These are phyloP conservation scores for Saccopteryx leptura DNA, from an alignment of 2,113 vertebrate species.

Conservation along the genomic window DNA sequence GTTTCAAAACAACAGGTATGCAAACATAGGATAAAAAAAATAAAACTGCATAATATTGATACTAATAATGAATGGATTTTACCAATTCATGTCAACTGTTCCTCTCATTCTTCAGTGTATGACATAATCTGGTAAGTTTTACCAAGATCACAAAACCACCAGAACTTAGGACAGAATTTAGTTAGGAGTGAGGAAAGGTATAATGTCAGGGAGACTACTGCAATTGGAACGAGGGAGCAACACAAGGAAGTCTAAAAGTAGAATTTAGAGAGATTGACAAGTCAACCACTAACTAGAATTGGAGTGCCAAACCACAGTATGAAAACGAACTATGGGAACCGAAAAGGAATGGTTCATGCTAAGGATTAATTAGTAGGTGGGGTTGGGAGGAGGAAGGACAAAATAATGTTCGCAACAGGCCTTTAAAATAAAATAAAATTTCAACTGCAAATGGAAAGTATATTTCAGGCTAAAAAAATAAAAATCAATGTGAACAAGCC, in stretches of 20 bases:
- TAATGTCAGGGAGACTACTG: neutral
- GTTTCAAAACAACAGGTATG: neutral
- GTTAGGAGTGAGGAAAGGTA: neutral
- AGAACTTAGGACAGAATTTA: neutral
- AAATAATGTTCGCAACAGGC: neutral
- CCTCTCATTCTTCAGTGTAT: neutral
- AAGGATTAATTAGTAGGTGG: neutral
- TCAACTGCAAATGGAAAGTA: neutral
- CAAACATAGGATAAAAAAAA: conserved; percentile 35
- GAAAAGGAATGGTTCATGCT: neutral
- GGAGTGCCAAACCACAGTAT: neutral
- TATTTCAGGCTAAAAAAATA: neutral
- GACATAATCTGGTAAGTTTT: neutral
- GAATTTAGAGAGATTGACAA: neutral
- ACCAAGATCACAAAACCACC: conserved; percentile 21
- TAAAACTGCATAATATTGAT: neutral
- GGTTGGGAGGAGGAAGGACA: neutral
- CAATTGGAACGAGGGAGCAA: neutral
- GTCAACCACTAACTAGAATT: neutral
- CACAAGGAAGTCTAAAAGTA: conserved; percentile 42
- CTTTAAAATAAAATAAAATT: conserved; percentile 38
- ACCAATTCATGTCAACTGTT: neutral
- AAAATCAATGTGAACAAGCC: neutral
- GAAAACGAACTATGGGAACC: neutral
- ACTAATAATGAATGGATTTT: neutral